Evolutionary conservation across 1,140 invertebrate genomes (phyloP).

Genomic region (Tigriopus japonicus): DNA sequence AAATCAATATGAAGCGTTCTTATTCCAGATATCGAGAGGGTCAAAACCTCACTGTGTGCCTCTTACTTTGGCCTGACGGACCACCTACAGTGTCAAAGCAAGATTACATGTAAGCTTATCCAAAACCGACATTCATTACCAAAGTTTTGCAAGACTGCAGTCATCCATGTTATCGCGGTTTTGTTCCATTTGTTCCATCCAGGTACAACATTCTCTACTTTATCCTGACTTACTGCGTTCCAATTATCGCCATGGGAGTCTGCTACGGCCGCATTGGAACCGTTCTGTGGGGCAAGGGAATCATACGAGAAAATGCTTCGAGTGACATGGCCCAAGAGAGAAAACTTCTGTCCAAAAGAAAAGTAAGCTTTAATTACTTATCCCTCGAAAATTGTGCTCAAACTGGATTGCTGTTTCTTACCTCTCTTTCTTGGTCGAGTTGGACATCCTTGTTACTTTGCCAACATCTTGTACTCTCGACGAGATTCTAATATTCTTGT

Average conservation of each 20-base stretch:
- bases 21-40: slow-evolving; percentile 2
- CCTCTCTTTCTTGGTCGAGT: too few relatives aligned
- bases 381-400: too few relatives aligned
- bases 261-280: slow-evolving; percentile 40
- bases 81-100: neutral
- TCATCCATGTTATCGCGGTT: neutral
- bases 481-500: too few relatives aligned
- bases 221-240: slow-evolving; percentile 66
- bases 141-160: too few relatives aligned
- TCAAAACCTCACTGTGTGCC: neutral
- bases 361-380: neutral
- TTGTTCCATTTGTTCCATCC: slow-evolving; percentile 19
- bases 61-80: neutral
- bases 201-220: slow-evolving; percentile 81
- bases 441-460: too few relatives aligned
- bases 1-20: too few relatives aligned
- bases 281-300: neutral
- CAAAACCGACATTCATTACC: neutral
- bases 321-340: neutral
- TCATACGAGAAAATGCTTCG: neutral
- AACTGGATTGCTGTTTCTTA: too few relatives aligned
- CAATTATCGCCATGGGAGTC: slow-evolving; percentile 63
- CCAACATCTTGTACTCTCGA: too few relatives aligned
- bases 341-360: neutral
- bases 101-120: neutral